Percentiles rank a stretch among this genome's conserved stretches.
phyloP scores from a whole-genome alignment of 2,888 invertebrate species.

The Caenorhabditis doughertyi region DNA sequence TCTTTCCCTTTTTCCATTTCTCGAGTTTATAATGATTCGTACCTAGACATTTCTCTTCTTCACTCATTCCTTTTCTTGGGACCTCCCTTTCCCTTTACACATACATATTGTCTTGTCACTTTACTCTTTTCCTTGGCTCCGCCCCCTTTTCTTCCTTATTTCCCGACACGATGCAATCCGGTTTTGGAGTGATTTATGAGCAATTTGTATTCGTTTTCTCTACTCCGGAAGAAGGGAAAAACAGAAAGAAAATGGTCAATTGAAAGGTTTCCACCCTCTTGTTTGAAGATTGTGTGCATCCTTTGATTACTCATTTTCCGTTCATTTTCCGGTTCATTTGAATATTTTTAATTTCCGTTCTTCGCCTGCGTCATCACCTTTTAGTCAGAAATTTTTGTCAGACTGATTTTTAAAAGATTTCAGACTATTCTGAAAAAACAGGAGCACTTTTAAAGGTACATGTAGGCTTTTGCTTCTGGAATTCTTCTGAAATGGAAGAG shows the following conservation, averaged over 20 bases:
- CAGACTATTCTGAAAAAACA: no score
- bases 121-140: neutral
- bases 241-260: neutral
- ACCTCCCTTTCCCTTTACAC: neutral
- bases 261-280: slow-evolving; percentile 24
- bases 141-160: neutral
- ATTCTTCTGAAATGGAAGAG: no score
- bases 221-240: neutral
- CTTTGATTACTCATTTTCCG: slow-evolving; percentile 24
- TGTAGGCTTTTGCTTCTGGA: no score
- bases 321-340: neutral
- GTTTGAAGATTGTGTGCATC: slow-evolving; percentile 4
- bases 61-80: neutral
- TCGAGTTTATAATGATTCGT: neutral
- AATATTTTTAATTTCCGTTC: neutral
- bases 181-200: slow-evolving; percentile 40
- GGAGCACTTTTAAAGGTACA: no score
- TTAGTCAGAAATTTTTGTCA: neutral
- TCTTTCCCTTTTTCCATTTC: no score
- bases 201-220: slow-evolving; percentile 19
- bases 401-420: no score
- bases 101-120: slow-evolving; percentile 18
- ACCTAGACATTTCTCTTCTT: neutral
- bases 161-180: slow-evolving; percentile 7
- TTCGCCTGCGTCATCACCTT: no score